phyloP scores from a whole-genome alignment of 2,113 vertebrate species.

The Oplegnathus fasciatus region DNA sequence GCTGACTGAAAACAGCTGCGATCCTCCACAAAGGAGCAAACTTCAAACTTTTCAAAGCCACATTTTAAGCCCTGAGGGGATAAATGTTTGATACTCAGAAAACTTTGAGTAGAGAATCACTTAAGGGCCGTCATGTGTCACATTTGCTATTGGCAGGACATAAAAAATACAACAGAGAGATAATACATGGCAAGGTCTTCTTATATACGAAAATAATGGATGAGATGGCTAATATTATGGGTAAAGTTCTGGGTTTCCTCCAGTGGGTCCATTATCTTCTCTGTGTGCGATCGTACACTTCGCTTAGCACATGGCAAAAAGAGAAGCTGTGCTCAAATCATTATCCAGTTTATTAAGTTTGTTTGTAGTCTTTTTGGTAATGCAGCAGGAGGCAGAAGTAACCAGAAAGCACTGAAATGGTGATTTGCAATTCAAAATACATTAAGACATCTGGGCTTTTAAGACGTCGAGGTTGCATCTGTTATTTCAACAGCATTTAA shows the following conservation, averaged over 20 bases:
- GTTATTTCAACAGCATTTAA: neutral
- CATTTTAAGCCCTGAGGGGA: neutral
- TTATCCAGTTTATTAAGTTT: neutral
- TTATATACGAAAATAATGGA: neutral
- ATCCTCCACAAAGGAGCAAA: no score
- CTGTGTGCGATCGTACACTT: neutral
- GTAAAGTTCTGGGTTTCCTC: neutral
- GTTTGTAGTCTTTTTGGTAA: neutral
- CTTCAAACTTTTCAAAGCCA: neutral
- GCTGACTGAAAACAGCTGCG: neutral
- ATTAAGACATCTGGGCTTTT: no score
- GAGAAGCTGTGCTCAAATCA: neutral
- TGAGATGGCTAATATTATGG: neutral
- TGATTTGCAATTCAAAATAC: neutral
- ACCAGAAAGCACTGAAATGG: neutral
- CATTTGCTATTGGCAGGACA: neutral
- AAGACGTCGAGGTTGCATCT: no score
- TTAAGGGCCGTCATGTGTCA: neutral
- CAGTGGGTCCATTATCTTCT: neutral
- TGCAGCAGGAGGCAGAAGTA: neutral
- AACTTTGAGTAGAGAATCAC: neutral
- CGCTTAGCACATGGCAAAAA: neutral
- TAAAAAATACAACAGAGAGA: neutral
- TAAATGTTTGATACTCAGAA: neutral
- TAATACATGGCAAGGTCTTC: neutral